Evolutionary conservation across 1,140 invertebrate genomes (phyloP), one percentile per base, ranked within the genome.

Genomic region (Potamilus streckersoni): DNA sequence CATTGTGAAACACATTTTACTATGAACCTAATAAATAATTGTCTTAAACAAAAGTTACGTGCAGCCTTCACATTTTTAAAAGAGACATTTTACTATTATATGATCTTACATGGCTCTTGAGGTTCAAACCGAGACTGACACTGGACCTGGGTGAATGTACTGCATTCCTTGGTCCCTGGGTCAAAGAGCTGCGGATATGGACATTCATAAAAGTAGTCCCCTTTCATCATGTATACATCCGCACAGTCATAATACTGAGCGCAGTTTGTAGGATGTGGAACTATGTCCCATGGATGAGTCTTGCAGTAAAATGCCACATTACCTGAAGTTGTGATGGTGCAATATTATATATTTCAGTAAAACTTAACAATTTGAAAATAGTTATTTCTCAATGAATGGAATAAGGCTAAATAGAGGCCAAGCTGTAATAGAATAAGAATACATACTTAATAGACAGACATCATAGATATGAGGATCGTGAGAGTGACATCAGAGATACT

Each of bases 171-270:
- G 2, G 76, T 80, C 19, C 49, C 71, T 12, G 55, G 15, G 27
- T 80, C 79, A 68, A 83, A 84, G 23, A 84, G 76, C 64, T 81
- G 78, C 16, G 83, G 83, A 62, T 84, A 84, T 4, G 81, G 79
- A 49, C 83, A 84, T 70, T 84, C 83, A 20, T 73, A 15, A 79
- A 74, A 65, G 79, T 80, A 8, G n/a, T 74, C 17, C 49, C 80
- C 70, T n/a, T 71, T 61, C 13, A 63, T 55, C 56, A 63, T 55
- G 31, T 27, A 49, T 1, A 59, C 8, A 38, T 69, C 68, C 15
- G 72, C 49, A 66, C 84, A 85, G 73, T 80, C 70, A 70, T 82
- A 84, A 69, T 82, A 85, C 73, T 82, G 80, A 56, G 82, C 83
- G 77, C 84, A 85, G 73, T 85, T 81, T 63, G 75, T 72, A 19